phyloP scores from a whole-genome alignment of 2,113 vertebrate species.

The Mesitornis unicolor region DNA sequence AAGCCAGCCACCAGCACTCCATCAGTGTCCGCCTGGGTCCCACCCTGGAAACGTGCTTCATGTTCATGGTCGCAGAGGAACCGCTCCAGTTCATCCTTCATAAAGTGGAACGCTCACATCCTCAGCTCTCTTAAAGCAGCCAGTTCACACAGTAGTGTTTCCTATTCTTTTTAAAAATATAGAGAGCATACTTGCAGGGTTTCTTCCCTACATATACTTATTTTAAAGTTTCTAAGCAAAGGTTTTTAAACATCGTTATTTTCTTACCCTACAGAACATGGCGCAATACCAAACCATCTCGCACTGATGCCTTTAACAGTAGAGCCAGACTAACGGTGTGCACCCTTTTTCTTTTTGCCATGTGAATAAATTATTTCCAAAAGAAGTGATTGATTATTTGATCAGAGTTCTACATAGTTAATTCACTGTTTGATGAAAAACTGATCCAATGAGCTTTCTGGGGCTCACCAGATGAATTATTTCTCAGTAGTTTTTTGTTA shows the following conservation, averaged over 20 bases:
- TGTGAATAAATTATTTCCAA: not conserved
- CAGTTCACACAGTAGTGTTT: not conserved
- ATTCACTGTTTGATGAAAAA: not conserved
- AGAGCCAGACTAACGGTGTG: not conserved
- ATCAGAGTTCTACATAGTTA: not conserved
- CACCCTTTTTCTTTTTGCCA: not conserved
- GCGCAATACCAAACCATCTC: not conserved
- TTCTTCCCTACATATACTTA: not conserved
- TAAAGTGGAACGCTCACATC: not conserved
- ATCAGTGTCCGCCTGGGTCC: fast-evolving
- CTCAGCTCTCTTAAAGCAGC: not conserved
- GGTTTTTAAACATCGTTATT: fast-evolving
- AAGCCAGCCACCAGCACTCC: not conserved
- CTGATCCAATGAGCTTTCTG: not conserved
- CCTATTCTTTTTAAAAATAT: not conserved
- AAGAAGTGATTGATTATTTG: not conserved
- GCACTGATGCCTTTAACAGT: not conserved
- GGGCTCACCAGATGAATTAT: not conserved
- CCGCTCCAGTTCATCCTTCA: not conserved
- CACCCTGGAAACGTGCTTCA: fast-evolving
- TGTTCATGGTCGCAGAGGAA: not conserved
- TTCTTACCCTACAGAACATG: not conserved
- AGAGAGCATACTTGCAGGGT: not conserved
- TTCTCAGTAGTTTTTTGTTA: conserved; percentile 1
- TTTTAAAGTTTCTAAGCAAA: not conserved